Percentiles rank a stretch among this genome's conserved stretches.
phyloP scores from a whole-genome alignment of 2,113 vertebrate species.

The Arothron firmamentum region DNA sequence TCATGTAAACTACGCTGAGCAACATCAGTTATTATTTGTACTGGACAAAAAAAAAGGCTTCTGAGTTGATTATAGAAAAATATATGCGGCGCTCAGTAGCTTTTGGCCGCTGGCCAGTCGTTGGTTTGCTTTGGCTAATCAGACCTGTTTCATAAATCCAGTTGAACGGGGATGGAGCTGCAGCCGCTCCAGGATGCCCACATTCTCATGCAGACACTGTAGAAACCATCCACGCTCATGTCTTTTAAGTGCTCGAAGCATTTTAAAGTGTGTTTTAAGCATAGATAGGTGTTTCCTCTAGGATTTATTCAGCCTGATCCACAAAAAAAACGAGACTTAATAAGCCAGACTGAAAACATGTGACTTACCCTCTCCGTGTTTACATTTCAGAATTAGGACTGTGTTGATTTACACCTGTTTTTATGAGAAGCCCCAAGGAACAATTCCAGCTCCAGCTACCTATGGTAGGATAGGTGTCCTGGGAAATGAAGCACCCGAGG shows the following conservation, averaged over 20 bases:
- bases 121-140: conserved; percentile 27
- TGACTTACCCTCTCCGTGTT: not conserved
- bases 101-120: conserved; percentile 25
- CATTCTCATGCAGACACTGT: not conserved
- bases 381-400: conserved; percentile 3
- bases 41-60: conserved; percentile 35
- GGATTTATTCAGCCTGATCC: conserved; percentile 15
- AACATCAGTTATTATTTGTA: conserved; percentile 13
- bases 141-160: conserved; percentile 38
- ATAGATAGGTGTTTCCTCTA: conserved; percentile 4
- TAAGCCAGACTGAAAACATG: not conserved
- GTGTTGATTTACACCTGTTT: conserved; percentile 27
- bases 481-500: conserved; percentile 17
- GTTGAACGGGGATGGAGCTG: conserved; percentile 10
- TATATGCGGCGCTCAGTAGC: conserved; percentile 7
- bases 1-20: conserved; percentile 1
- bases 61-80: conserved; percentile 36
- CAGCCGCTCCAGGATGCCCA: not conserved
- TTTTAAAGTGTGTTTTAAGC: not conserved
- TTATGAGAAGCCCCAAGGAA: conserved; percentile 20
- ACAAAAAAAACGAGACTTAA: not conserved
- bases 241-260: no score
- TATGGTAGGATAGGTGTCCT: conserved; percentile 22
- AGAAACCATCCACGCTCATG: not conserved
- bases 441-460: conserved; percentile 28